These are phyloP conservation scores for Dolichoris vasculosae DNA, from an alignment of 1,140 invertebrate genomes.

Conservation along the genomic window DNA sequence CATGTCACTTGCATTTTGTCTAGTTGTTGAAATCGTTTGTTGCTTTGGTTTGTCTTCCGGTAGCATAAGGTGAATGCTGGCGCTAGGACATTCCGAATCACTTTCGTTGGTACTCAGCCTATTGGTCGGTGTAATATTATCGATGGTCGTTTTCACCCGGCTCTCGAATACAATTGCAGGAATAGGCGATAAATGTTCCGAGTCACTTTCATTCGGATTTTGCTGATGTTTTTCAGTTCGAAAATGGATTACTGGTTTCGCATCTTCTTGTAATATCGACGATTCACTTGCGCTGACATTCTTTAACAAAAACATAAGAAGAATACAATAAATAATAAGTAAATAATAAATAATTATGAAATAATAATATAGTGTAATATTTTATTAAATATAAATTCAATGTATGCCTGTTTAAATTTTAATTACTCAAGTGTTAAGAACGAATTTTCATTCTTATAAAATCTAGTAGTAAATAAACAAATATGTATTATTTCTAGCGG, in stretches of 20 bases:
- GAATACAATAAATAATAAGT: not conserved
- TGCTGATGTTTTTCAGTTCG: constrained; percentile 21
- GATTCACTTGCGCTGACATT: constrained; percentile 25
- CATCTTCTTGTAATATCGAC: constrained; percentile 34
- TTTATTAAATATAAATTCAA: too few relatives aligned
- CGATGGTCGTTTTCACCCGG: constrained; percentile 51
- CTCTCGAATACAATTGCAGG: constrained; percentile 61
- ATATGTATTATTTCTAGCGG: too few relatives aligned
- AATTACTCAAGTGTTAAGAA: too few relatives aligned
- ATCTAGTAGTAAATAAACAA: too few relatives aligned
- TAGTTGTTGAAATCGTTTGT: not conserved
- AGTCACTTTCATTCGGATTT: constrained; percentile 28
- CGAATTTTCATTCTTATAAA: too few relatives aligned
- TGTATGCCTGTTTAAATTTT: too few relatives aligned
- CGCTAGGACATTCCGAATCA: not conserved
- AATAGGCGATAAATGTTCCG: constrained; percentile 45
- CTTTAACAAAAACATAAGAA: not conserved
- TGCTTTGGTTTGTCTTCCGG: constrained; percentile 46
- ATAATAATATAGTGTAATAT: too few relatives aligned
- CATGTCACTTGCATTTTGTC: constrained; percentile 61
- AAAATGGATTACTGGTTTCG: not conserved
- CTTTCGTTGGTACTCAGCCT: constrained; percentile 38
- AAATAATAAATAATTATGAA: too few relatives aligned
- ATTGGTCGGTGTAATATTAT: not conserved
- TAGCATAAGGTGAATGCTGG: not conserved